These are phyloP conservation scores for Caretta caretta DNA, from an alignment of 2,113 vertebrate species.

Conservation along the genomic window DNA sequence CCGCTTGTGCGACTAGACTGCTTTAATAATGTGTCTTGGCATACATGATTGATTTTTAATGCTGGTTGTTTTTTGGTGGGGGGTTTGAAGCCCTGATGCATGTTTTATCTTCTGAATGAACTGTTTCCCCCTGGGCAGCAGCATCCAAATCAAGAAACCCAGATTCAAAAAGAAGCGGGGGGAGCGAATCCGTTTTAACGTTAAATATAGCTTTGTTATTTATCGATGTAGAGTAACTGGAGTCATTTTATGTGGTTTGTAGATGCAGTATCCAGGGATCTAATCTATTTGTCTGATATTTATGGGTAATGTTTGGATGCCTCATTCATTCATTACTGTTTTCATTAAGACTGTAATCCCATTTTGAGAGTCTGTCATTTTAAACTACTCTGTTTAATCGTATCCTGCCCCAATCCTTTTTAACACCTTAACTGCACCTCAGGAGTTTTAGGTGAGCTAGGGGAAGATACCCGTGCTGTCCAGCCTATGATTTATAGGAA, in stretches of 20 bases:
- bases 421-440: slow-evolving; percentile 49
- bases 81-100: neutral
- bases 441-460: slow-evolving; percentile 47
- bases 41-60: neutral
- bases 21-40: neutral
- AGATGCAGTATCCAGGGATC: slow-evolving; percentile 71
- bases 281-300: slow-evolving; percentile 80
- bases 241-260: slow-evolving; percentile 76
- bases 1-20: neutral
- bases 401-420: slow-evolving; percentile 70
- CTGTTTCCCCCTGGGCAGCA: slow-evolving; percentile 32
- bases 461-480: slow-evolving; percentile 54
- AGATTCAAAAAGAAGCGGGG: neutral
- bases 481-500: slow-evolving; percentile 28
- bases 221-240: slow-evolving; percentile 77
- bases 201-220: slow-evolving; percentile 69
- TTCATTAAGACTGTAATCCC: slow-evolving; percentile 80
- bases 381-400: slow-evolving; percentile 79
- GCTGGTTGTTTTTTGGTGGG: neutral
- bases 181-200: slow-evolving; percentile 38
- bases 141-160: neutral
- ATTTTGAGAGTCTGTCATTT: slow-evolving; percentile 82
- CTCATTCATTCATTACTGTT: slow-evolving; percentile 78
- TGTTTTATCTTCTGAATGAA: neutral
- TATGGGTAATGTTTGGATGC: slow-evolving; percentile 76